These are phyloP conservation scores for Brachyhypopomus gauderio DNA, from an alignment of 2,113 vertebrate genomes.

Conservation along the genomic window DNA sequence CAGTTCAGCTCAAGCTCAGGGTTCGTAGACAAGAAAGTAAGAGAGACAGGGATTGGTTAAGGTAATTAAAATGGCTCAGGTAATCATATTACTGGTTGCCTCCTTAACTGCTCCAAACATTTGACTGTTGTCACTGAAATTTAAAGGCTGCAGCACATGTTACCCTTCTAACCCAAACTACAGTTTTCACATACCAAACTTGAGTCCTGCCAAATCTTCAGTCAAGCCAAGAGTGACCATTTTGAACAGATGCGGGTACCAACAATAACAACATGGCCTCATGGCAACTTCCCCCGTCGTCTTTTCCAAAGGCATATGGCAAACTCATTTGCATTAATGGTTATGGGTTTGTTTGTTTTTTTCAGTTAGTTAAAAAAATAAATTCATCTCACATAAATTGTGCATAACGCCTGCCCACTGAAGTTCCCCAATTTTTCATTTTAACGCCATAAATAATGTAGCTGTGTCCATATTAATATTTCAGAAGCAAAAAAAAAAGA, in stretches of 20 bases:
- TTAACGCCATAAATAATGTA: slow-evolving; percentile 51
- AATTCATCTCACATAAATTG: slow-evolving; percentile 5
- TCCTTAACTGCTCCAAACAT: background rate
- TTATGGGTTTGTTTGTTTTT: slow-evolving; percentile 15
- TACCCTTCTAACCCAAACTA: background rate
- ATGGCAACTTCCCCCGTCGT: background rate
- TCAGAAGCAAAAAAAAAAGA: slow-evolving; percentile 44
- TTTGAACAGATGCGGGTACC: slow-evolving; percentile 7
- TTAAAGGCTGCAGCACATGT: background rate
- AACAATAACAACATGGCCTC: background rate
- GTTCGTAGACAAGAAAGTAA: background rate
- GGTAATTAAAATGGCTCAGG: background rate
- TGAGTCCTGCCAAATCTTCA: slow-evolving; percentile 1
- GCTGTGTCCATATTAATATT: slow-evolving; percentile 54
- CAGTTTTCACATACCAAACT: background rate
- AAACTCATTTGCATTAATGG: slow-evolving; percentile 35
- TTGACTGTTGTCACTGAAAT: background rate
- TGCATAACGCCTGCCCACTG: slow-evolving; percentile 23
- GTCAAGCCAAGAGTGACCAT: background rate
- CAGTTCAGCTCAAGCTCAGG: background rate
- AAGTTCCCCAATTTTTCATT: slow-evolving; percentile 47
- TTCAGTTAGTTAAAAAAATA: slow-evolving; percentile 40
- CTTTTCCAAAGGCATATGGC: slow-evolving; percentile 22
- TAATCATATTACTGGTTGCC: background rate
- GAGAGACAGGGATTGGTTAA: background rate